phyloP scores from a whole-genome alignment of 2,797 vertebrate species.

The Morus bassanus region DNA sequence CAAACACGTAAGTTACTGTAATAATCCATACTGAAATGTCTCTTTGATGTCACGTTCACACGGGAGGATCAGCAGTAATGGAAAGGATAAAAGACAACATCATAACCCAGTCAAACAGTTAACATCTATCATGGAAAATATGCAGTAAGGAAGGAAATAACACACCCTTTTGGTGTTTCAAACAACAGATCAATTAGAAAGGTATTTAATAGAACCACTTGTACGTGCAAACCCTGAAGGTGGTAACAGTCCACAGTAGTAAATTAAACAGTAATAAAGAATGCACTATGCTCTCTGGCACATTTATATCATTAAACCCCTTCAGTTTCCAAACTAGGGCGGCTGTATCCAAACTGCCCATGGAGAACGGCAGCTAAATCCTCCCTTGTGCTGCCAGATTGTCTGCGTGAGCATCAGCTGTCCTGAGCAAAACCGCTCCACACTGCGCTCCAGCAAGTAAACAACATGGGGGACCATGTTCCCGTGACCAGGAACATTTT shows the following conservation, averaged over 20 bases:
- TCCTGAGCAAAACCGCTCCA: not conserved
- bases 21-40: not conserved
- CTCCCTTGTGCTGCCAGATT: not conserved
- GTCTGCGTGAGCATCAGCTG: conserved; percentile 4
- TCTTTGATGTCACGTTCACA: not conserved
- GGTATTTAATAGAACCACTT: not conserved
- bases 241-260: not conserved
- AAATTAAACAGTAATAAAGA: not conserved
- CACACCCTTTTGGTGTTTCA: not conserved
- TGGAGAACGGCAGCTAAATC: not conserved
- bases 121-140: not conserved
- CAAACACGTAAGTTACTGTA: not conserved
- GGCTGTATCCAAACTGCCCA: not conserved
- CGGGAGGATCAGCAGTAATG: not conserved
- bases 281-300: not conserved
- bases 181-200: not conserved
- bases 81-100: not conserved
- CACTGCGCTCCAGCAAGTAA: not conserved
- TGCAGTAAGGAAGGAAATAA: not conserved
- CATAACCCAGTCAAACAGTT: accelerated
- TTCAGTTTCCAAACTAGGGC: not conserved
- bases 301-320: not conserved
- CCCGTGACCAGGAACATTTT: not conserved
- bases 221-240: not conserved
- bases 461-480: accelerated